phyloP scores from a whole-genome alignment of 2,888 invertebrate species.

The Tiliacea citrago region DNA sequence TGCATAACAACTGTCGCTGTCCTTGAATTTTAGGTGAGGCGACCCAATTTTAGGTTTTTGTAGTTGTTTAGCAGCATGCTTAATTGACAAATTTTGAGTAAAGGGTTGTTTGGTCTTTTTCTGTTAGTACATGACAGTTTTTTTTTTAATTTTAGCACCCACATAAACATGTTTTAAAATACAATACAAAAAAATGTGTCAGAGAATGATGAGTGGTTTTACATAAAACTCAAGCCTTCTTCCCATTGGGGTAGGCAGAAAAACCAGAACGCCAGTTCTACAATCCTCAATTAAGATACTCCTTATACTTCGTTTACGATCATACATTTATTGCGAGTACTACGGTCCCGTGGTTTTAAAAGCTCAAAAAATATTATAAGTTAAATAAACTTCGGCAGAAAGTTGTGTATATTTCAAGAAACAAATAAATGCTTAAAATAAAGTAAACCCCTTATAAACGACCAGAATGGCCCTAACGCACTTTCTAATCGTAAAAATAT shows the following conservation, averaged over 20 bases:
- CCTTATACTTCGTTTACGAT: too few species aligned
- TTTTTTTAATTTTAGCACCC: not conserved
- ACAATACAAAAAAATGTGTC: not conserved
- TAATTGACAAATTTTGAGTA: slow-evolving; percentile 34
- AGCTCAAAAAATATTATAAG: not conserved
- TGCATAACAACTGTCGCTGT: slow-evolving; percentile 75
- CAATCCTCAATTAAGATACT: too few species aligned
- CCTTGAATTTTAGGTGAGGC: slow-evolving; percentile 35
- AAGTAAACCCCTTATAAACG: not conserved
- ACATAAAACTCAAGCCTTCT: too few species aligned
- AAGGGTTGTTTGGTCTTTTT: slow-evolving; percentile 31
- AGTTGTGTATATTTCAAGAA: not conserved
- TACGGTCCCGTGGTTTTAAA: not conserved
- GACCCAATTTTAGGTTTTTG: slow-evolving; percentile 40
- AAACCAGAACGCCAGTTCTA: not conserved
- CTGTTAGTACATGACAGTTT: slow-evolving; percentile 9
- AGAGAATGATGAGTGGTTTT: not conserved
- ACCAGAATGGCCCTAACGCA: slow-evolving; percentile 54
- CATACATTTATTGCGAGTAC: not conserved
- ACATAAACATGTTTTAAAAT: slow-evolving; percentile 6
- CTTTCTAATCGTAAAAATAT: slow-evolving; percentile 77
- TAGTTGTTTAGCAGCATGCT: slow-evolving; percentile 41
- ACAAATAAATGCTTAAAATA: not conserved
- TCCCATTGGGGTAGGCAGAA: not conserved
- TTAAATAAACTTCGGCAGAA: not conserved